Evolutionary conservation across 1,140 invertebrate species (phyloP).

Genomic region (Bombus huntii): DNA sequence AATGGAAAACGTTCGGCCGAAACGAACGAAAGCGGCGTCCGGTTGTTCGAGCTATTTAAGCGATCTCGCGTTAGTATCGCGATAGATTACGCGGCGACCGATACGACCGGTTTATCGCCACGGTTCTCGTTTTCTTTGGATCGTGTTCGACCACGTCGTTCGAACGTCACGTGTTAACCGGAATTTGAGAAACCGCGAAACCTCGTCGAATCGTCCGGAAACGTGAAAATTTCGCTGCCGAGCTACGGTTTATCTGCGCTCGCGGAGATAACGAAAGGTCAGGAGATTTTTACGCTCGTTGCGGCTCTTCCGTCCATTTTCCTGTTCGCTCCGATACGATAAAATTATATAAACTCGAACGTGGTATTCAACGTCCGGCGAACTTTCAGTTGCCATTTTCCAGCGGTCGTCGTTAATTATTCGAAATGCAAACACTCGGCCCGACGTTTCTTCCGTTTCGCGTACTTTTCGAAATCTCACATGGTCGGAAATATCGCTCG

Average conservation of each 20-base stretch:
- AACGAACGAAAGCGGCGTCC: no score
- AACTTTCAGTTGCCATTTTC: no score
- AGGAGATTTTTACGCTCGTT: not conserved
- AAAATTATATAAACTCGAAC: not conserved
- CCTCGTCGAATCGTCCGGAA: not conserved
- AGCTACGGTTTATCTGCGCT: not conserved
- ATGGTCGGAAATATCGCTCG: no score
- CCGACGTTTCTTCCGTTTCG: no score
- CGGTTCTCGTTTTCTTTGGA: not conserved
- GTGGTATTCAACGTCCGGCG: no score
- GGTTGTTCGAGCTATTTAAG: not conserved
- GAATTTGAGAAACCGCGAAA: not conserved
- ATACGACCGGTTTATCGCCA: not conserved
- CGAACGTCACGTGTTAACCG: not conserved
- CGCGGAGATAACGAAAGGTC: conserved; percentile 12
- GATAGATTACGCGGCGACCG: not conserved
- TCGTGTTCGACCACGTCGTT: not conserved
- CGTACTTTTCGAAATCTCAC: no score
- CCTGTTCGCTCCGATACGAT: not conserved
- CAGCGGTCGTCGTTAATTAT: not conserved
- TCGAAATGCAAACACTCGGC: not conserved
- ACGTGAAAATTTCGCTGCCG: not conserved
- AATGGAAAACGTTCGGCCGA: not conserved
- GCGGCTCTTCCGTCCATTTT: not conserved
- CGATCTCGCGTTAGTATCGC: not conserved